Evolutionary conservation across 30 jellyfish, hydroid and myxozoan genomes (phyloP), one percentile per base, ranked within the genome.

Genomic region (Aurelia aurita): DNA sequence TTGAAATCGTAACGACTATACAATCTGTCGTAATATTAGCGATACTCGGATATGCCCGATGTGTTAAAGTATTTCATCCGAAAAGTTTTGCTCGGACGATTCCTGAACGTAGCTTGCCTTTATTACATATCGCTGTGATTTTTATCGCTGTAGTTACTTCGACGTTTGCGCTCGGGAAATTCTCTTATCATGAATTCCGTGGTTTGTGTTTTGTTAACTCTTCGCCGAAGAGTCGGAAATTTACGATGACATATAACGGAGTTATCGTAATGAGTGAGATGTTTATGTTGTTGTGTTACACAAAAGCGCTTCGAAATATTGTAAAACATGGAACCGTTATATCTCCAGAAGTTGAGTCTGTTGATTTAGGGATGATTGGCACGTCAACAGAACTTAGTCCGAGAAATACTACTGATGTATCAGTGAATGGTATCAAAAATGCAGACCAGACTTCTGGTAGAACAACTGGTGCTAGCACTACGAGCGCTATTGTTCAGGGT

Each of bases 81-180:
- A 28, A 49, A 13, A 39, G 14, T 7, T 71, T 83, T 11, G 25
- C 57, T 2, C 35, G 26, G 14, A 3, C 26, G 4, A 3, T 54
- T 13, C 25, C 72, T 19, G 21, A 59, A 15, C 69, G 74, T 5
- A 34, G 72, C 5, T 11, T 46, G 47, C n/a, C 22, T 1, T 34
- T 83, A 39, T 21, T 65, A 14, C 80, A 63, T 23, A 39, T 68
- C 63, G 58, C 16, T n/a, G 53, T 82, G 28, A 35, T 70, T 31
- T 64, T 43, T 21, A 65, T 28, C 51, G 67, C 93, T 39, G 11
- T 70, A 3, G 64, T 59, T 14, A 9, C 53, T 9, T 59, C 93
- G 55, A 13, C 61, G 16, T 45, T 83, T 43, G 82, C 81, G 3
- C 59, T 58, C n/a, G 79, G 78, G 59, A 58, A 27, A 1, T 71